Base-by-base conservation (phyloP, 2,113 vertebrate species). In the Zosterops japonicus region DNA sequence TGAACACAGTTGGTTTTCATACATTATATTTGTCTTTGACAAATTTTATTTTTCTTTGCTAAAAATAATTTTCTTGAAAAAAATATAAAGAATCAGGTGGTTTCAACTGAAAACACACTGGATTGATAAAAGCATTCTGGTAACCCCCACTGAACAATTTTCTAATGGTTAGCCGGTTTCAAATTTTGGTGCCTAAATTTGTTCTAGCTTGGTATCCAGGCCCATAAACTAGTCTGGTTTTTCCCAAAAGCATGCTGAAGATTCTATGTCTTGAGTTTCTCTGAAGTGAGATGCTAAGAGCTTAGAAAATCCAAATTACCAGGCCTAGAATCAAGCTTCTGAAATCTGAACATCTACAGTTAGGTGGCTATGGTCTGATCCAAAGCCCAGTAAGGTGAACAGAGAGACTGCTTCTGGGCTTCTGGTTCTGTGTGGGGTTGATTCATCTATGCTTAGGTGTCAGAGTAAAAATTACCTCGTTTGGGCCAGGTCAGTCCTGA, bases 51-150 rank as follows among this genome's bases (percentile, higher is more conserved):
- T 78, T 90, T 67, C 21, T 35, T 78, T 44, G 12, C 36, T 4
- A 60, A 71, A 70, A 80, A 27, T 2, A 17, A 11, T 11, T 14
- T 25, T 56, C 25, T 59, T 39, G 5, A 3, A 21, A 67, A 64
- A 74, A 70, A 65, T 4, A 19, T 2, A 52, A 0, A 80, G 19
- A 65, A 92, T 41, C 5, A 2, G 0, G 2, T 3, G 0, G 2
- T 71, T 82, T 70, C 4, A 6, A 24, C 8, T 71, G 36, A 44
- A 77, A 59, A 46, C 9, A 24, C 9, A 63, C 39, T 28, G 46
- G 31, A 46, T 25, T 44, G 8, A 59, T 28, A 23, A 52, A 80
- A 69, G 9, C 14, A 27, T 55, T 92, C 87, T 74, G 4, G 14
- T 52, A 80, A 93, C 50, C 1, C 1, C 21, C 18, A 53, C 11